These are phyloP conservation scores for Lypha dubia DNA, from an alignment of 2,888 invertebrate genomes.

Conservation along the genomic window DNA sequence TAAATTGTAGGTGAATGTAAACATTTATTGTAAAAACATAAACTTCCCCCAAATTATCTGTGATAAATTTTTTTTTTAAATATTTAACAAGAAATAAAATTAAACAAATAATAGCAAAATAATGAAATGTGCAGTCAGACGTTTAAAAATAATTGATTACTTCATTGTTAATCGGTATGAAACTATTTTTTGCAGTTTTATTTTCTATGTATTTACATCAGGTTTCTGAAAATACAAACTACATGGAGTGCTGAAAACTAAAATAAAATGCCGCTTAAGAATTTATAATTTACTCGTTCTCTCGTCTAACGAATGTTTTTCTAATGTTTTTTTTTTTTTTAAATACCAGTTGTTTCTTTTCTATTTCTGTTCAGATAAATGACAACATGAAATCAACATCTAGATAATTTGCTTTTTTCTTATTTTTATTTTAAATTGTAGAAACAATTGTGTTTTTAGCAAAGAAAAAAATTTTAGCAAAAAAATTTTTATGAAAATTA, in stretches of 20 bases:
- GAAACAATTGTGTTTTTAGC: neutral
- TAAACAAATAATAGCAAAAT: neutral
- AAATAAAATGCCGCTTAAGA: conserved; percentile 35
- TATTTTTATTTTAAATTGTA: neutral
- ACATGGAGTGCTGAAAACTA: neutral
- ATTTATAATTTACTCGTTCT: neutral
- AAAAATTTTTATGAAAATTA: conserved; percentile 49
- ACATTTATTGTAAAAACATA: too few species aligned
- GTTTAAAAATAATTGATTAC: conserved; percentile 46
- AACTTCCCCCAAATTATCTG: too few species aligned
- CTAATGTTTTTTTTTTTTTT: conserved; percentile 15
- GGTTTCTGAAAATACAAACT: conserved; percentile 36
- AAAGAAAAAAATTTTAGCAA: conserved; percentile 6
- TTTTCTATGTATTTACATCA: conserved; percentile 15
- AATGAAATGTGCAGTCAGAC: neutral
- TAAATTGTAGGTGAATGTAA: too few species aligned
- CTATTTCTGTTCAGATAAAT: conserved; percentile 5
- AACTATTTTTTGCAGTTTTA: conserved; percentile 9
- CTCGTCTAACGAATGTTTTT: neutral
- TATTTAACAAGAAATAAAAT: neutral
- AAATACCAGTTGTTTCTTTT: conserved; percentile 36
- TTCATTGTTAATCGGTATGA: conserved; percentile 14
- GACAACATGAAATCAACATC: conserved; percentile 49
- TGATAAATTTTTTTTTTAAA: neutral
- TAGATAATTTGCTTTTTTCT: conserved; percentile 9